phyloP scores from a whole-genome alignment of 2,797 vertebrate genomes.

The Eulemur rubriventer region DNA sequence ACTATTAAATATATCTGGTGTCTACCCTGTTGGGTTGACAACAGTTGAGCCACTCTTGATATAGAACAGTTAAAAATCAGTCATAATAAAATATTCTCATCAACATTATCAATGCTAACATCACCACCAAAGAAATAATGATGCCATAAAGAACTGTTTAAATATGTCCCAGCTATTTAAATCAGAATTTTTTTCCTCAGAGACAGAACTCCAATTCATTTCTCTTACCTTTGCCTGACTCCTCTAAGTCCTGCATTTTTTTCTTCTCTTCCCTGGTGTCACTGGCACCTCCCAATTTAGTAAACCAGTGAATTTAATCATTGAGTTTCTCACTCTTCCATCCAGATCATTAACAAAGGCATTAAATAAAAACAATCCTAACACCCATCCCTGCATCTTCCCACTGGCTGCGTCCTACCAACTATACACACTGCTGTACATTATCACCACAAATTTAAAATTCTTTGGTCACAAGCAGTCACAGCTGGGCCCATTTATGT shows the following conservation, averaged over 20 bases:
- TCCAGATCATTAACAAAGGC: slow-evolving; percentile 70
- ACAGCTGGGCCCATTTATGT: background rate
- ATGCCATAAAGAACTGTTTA: background rate
- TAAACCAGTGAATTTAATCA: slow-evolving; percentile 71
- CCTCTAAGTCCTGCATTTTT: background rate
- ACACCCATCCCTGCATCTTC: background rate
- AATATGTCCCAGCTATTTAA: background rate
- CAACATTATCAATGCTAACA: background rate
- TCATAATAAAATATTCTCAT: background rate
- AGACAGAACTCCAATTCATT: slow-evolving; percentile 6
- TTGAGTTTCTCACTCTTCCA: slow-evolving; percentile 60
- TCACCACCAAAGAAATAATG: background rate
- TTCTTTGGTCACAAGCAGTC: slow-evolving; percentile 25
- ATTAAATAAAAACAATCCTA: slow-evolving; percentile 62
- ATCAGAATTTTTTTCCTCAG: background rate
- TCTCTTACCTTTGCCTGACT: background rate
- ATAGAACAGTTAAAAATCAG: background rate
- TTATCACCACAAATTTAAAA: slow-evolving; percentile 52
- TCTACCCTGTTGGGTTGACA: background rate
- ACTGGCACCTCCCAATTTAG: slow-evolving; percentile 58
- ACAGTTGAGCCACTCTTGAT: background rate
- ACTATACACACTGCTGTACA: background rate
- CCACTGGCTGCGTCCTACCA: background rate
- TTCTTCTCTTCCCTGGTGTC: background rate
- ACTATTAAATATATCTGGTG: background rate